These are phyloP conservation scores for Triplophysa yarkandensis DNA, from an alignment of 2,797 vertebrate genomes.

Conservation along the genomic window DNA sequence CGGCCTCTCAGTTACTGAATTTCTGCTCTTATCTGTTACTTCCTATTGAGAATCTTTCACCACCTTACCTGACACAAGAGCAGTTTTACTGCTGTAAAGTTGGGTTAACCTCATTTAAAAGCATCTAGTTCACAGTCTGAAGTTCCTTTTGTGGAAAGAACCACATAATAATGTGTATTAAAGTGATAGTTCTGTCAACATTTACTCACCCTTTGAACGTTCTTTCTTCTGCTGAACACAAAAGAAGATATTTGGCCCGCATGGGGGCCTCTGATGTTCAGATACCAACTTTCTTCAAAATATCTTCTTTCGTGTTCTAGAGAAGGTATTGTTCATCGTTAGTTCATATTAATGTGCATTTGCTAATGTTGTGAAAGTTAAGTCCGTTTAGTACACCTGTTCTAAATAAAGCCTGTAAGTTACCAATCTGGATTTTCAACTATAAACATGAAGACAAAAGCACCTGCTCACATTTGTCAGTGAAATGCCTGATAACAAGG, in stretches of 20 bases:
- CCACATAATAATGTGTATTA: too few species aligned
- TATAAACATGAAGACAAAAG: constrained; percentile 2
- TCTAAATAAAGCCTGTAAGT: neutral
- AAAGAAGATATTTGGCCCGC: too few species aligned
- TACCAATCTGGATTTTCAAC: neutral
- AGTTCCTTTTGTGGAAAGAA: neutral
- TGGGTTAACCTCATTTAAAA: constrained; percentile 11
- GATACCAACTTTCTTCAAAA: too few species aligned
- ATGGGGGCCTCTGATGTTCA: too few species aligned
- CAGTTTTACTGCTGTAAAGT: constrained; percentile 5
- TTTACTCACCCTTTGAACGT: too few species aligned
- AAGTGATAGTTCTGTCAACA: too few species aligned
- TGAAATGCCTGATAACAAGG: neutral
- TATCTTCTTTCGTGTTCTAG: too few species aligned
- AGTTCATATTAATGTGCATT: too few species aligned
- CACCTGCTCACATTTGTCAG: constrained; percentile 66
- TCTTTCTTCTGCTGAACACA: too few species aligned
- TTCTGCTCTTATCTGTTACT: neutral
- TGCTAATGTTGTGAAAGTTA: too few species aligned
- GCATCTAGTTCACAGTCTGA: neutral
- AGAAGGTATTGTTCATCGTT: too few species aligned
- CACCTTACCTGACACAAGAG: constrained; percentile 5
- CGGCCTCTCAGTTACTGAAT: too few species aligned
- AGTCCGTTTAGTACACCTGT: neutral
- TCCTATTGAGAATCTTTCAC: constrained; percentile 5